These are phyloP conservation scores for Sternarchorhynchus goeldii DNA, from an alignment of 2,797 vertebrate genomes.

Conservation along the genomic window DNA sequence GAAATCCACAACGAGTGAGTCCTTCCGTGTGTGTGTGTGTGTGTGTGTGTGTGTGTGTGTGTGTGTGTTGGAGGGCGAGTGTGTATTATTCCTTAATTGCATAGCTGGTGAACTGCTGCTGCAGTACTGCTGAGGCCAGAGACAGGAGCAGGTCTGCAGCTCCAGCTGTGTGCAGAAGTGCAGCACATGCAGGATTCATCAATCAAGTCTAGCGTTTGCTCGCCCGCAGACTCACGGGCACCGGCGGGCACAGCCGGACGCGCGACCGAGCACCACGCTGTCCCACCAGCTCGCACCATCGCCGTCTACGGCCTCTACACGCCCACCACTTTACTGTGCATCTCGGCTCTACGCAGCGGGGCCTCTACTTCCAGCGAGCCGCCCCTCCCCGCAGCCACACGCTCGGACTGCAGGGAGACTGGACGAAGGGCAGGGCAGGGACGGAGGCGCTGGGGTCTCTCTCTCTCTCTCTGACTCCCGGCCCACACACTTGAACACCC, in stretches of 20 bases:
- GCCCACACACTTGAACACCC: slow-evolving; percentile 24
- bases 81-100: slow-evolving; percentile 46
- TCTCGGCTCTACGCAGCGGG: too few species aligned
- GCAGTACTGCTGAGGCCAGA: slow-evolving; percentile 20
- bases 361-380: too few species aligned
- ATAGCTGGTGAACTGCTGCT: slow-evolving; percentile 36
- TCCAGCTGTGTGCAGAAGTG: slow-evolving; percentile 35
- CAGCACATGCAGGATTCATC: slow-evolving; percentile 38
- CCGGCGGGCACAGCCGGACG: too few species aligned
- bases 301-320: not conserved
- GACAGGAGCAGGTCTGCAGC: slow-evolving; percentile 34
- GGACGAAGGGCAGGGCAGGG: too few species aligned
- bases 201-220: slow-evolving; percentile 16
- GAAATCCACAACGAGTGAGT: slow-evolving; percentile 54
- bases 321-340: not conserved
- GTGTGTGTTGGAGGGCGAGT: not conserved
- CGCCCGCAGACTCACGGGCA: too few species aligned
- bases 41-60: not conserved
- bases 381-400: too few species aligned
- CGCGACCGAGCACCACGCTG: not conserved
- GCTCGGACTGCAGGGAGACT: too few species aligned
- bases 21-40: slow-evolving; percentile 42
- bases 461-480: slow-evolving; percentile 50
- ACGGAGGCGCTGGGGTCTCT: too few species aligned
- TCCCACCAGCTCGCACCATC: not conserved